phyloP scores from a whole-genome alignment of 2,888 invertebrate species.

The Microchrysa polita region DNA sequence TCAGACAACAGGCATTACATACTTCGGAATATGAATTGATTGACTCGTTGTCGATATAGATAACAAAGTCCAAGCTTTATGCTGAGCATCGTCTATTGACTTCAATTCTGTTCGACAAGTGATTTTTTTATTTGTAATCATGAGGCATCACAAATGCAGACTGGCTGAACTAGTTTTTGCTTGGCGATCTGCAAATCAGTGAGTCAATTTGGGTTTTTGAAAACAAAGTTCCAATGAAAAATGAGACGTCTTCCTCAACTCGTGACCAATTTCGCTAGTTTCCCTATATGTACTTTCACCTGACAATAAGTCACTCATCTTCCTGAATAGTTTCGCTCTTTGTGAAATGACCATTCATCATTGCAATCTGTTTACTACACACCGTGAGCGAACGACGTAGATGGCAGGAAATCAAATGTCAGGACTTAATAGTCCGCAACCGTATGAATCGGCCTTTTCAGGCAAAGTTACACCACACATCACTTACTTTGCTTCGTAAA shows the following conservation, averaged over 20 bases:
- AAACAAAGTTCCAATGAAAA: not conserved
- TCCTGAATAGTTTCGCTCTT: not conserved
- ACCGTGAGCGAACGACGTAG: conserved; percentile 15
- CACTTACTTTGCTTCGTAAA: conserved; percentile 47
- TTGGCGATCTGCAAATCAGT: conserved; percentile 11
- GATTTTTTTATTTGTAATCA: not conserved
- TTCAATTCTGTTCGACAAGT: conserved; percentile 20
- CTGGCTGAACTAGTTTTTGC: conserved; percentile 34
- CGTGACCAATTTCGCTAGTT: not conserved
- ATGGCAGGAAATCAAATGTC: not conserved
- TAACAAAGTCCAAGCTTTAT: not conserved
- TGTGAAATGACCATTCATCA: not conserved
- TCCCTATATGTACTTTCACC: not conserved
- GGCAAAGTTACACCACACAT: not conserved
- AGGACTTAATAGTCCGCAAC: not conserved
- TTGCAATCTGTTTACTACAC: conserved; percentile 19
- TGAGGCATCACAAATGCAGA: conserved; percentile 16
- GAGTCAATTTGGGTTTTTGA: not conserved
- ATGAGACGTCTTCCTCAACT: not conserved
- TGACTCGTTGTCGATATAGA: conserved; percentile 22
- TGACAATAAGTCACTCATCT: not conserved
- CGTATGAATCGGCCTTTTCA: not conserved
- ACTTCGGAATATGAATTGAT: too few relatives aligned
- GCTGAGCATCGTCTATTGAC: not conserved
- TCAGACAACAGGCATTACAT: too few relatives aligned